Evolutionary conservation across 1,140 invertebrate species (phyloP).

Genomic region (Colletes gigas): DNA sequence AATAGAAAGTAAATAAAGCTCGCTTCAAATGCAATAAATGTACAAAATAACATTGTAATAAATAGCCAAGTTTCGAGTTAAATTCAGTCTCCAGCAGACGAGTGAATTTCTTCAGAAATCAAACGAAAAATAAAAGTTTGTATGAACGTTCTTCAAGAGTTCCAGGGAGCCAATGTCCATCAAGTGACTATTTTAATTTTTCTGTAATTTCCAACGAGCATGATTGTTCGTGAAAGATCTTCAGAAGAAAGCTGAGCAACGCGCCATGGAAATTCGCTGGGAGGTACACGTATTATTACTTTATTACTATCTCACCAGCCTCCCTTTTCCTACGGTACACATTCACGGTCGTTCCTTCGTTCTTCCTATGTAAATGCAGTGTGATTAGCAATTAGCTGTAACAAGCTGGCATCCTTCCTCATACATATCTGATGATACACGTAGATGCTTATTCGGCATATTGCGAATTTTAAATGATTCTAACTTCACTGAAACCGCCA

Average conservation of each 20-base stretch:
- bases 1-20: no score
- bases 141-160: no score
- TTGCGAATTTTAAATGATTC: slow-evolving; percentile 21
- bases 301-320: slow-evolving; percentile 17
- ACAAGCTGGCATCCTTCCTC: slow-evolving; percentile 52
- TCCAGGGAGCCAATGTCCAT: no score
- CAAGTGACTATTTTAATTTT: no score
- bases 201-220: no score
- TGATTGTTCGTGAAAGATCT: no score
- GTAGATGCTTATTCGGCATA: slow-evolving; percentile 16
- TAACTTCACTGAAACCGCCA: neutral
- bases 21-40: no score
- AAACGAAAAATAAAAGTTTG: no score
- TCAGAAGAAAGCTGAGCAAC: neutral
- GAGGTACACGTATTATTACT: neutral
- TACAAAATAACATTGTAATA: no score
- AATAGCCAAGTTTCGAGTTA: no score
- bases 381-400: slow-evolving; percentile 62
- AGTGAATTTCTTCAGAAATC: no score
- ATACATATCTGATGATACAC: slow-evolving; percentile 47
- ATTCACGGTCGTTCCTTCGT: slow-evolving; percentile 16
- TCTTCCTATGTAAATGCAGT: slow-evolving; percentile 51
- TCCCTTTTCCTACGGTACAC: slow-evolving; percentile 12
- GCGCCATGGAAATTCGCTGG: slow-evolving; percentile 19
- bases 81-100: no score